Evolutionary conservation across 2,113 vertebrate species (phyloP).

Genomic region (Eretmochelys imbricata): DNA sequence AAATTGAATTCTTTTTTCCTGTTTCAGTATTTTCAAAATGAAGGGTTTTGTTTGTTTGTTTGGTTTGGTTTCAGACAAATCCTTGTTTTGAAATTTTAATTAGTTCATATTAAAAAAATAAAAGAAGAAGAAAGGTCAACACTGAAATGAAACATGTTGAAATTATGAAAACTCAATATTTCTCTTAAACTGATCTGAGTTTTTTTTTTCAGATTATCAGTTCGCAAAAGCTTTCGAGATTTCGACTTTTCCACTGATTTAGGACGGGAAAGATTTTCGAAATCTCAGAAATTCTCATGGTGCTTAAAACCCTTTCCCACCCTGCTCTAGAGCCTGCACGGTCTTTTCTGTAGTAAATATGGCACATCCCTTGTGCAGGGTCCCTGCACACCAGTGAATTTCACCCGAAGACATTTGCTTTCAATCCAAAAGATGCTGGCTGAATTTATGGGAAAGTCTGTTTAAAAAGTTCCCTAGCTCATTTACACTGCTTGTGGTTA

Average conservation of each 20-base stretch:
- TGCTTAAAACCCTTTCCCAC: background rate
- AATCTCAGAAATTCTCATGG: background rate
- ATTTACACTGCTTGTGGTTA: background rate
- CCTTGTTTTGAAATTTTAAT: background rate
- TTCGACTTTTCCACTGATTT: background rate
- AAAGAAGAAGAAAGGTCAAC: background rate
- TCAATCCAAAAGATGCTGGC: background rate
- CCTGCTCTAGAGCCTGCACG: background rate
- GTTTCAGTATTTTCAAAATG: background rate
- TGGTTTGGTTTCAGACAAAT: background rate
- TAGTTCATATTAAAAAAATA: background rate
- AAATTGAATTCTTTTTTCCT: background rate
- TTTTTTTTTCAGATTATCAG: background rate
- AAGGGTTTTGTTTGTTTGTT: too few species aligned
- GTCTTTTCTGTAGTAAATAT: background rate
- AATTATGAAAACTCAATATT: background rate
- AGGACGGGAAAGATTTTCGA: background rate
- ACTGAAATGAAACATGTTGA: background rate
- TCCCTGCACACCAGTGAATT: background rate
- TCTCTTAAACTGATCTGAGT: background rate
- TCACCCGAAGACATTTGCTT: background rate
- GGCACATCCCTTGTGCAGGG: background rate
- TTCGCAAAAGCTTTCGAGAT: background rate
- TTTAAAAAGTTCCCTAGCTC: background rate
- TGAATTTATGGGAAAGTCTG: background rate